A percentile compares a stretch with the other conserved stretches of the same genome.
These are phyloP conservation scores for Chelon labrosus DNA, from an alignment of 2,797 vertebrate species.

Conservation along the genomic window DNA sequence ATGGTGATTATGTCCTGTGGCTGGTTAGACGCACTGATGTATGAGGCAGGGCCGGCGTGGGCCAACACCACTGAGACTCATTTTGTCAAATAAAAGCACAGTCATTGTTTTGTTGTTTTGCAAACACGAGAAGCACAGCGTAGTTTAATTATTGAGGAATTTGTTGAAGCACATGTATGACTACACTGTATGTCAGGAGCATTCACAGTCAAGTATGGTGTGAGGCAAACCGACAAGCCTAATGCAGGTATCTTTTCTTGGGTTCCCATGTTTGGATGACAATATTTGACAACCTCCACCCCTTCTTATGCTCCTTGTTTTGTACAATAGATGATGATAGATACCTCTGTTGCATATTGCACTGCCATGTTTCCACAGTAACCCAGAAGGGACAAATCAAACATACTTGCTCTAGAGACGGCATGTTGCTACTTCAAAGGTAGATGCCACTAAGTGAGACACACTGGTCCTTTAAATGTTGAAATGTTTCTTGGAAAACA, in stretches of 20 bases:
- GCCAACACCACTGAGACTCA: not conserved
- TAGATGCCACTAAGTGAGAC: no score
- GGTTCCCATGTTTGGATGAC: not conserved
- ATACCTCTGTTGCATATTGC: no score
- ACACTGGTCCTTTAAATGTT: no score
- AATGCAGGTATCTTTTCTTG: not conserved
- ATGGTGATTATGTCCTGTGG: conserved; percentile 34
- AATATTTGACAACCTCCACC: not conserved
- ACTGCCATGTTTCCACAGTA: no score
- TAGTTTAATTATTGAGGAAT: not conserved
- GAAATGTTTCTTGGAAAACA: no score
- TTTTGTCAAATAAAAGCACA: conserved; percentile 28
- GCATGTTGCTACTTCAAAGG: no score
- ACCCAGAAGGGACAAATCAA: no score
- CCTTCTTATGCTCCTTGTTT: not conserved
- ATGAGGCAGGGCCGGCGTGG: conserved; percentile 1
- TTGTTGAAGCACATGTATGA: not conserved
- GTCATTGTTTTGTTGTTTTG: conserved; percentile 13
- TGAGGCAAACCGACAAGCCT: no score
- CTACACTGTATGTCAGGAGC: no score
- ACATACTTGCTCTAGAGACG: no score
- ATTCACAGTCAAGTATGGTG: no score
- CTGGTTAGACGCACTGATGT: conserved; percentile 47
- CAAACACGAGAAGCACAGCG: not conserved
- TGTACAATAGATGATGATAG: not conserved